Evolutionary conservation across 2,888 invertebrate species (phyloP), one percentile per base, ranked within the genome.

Genomic region (Steinernema carpocapsae): DNA sequence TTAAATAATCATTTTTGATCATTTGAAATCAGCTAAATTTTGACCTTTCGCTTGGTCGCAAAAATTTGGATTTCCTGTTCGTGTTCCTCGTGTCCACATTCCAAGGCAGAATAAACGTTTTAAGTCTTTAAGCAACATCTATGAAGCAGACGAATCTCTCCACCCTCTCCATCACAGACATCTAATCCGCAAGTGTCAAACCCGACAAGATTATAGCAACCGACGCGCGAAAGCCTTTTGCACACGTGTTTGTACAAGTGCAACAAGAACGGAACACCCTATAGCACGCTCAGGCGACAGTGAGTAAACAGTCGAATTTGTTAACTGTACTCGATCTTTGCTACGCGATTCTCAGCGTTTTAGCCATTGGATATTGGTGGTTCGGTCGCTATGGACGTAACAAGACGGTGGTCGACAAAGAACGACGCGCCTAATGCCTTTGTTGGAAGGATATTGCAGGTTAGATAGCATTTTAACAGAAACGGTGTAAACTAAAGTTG

Each of bases 361-460:
- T 56, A 56, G 56, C 56, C 56, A 26, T 19, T 26, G 43, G 43
- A 14, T 43, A 14, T 43, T 14, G 10, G 43, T 7, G 48, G 4
- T 37, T 10, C 10, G 3, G 19, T 7, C 29, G 32, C 1, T 10
- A 64, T 64, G 64, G 64, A 64, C 64, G 32, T 17, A 1, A 64
- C 32, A 19, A 10, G 32, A 32, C 29, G 64, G 14, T 64, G 64
- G 64, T 64, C 64, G 29, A 1, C 32, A 6, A 64, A 43, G 4
- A 71, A 75, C 29, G 76, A 72, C 43, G 70, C 59, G 43, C 78
- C 80, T 10, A 80, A 80, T 72, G 78, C 79, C 0, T 73, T 82
- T 37, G 78, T 82, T 26, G 78, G 79, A 46, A 71, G 80, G 64
- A 82, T 82, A 29, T 71, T 83, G 51, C 81, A 85, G 77, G 81